Evolutionary conservation across 2,113 vertebrate genomes (phyloP).

Genomic region (Carassius gibelio): DNA sequence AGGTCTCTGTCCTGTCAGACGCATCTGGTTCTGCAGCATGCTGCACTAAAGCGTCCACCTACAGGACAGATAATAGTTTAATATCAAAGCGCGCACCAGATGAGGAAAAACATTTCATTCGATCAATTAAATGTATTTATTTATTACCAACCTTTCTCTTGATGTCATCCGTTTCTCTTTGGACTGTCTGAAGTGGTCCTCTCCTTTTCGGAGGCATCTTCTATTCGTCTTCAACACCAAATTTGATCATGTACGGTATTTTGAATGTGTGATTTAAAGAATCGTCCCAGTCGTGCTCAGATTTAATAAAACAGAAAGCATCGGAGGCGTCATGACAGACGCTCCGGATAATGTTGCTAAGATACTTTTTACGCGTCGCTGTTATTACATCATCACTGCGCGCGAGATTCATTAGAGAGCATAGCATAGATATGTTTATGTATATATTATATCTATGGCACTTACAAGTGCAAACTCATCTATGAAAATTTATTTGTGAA

Average conservation of each 20-base stretch:
- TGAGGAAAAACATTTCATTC: not conserved
- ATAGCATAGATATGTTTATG: no score
- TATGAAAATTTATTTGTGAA: not conserved
- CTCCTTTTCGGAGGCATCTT: conserved; percentile 71
- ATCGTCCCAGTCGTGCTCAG: not conserved
- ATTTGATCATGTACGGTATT: not conserved
- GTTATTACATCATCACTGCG: conserved; percentile 21
- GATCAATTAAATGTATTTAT: not conserved
- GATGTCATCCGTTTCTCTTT: conserved; percentile 69
- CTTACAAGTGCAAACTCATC: not conserved
- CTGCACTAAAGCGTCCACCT: conserved; percentile 44
- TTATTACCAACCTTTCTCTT: conserved; percentile 63
- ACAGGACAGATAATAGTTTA: not conserved
- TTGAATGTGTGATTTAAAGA: not conserved
- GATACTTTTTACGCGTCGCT: conserved; percentile 40
- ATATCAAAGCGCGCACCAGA: not conserved
- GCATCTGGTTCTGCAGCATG: not conserved
- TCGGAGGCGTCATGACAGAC: conserved; percentile 22
- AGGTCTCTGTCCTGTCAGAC: not conserved
- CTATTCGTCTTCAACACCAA: no score
- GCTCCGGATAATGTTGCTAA: conserved; percentile 50
- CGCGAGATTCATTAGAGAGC: not conserved
- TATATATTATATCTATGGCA: no score
- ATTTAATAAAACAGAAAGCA: not conserved
- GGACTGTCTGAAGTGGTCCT: conserved; percentile 68